phyloP scores from a whole-genome alignment of 2,888 invertebrate genomes.

The Ecliptopera silaceata region DNA sequence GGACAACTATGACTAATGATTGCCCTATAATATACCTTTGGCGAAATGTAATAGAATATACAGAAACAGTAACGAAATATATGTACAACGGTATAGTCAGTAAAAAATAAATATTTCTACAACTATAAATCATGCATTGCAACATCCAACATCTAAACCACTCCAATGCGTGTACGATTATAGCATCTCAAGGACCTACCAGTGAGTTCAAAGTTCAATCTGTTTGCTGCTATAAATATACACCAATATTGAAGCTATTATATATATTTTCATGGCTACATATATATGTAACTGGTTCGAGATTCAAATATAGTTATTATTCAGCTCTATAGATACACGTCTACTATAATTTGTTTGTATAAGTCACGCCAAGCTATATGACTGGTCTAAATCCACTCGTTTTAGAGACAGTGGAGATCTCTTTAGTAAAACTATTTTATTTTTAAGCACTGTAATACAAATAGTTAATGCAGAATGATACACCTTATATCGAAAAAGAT shows the following conservation, averaged over 20 bases:
- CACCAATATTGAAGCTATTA: neutral
- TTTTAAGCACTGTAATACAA: too few species aligned
- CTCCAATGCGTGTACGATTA: constrained; percentile 3
- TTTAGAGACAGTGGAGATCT: too few species aligned
- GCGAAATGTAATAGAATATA: too few species aligned
- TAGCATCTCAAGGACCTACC: neutral
- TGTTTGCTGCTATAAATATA: neutral
- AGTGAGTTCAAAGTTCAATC: neutral
- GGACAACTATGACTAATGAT: too few species aligned
- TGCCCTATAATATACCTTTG: too few species aligned
- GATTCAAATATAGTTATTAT: neutral
- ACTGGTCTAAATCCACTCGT: neutral
- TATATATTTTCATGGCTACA: neutral
- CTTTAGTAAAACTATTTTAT: too few species aligned
- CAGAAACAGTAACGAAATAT: too few species aligned
- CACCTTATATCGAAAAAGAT: too few species aligned
- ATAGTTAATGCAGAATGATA: too few species aligned
- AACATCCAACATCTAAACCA: constrained; percentile 1
- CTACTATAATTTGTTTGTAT: neutral
- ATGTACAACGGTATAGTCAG: too few species aligned
- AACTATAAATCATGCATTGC: constrained; percentile 6
- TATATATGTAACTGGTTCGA: neutral
- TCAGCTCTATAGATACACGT: neutral
- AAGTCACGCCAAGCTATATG: neutral
- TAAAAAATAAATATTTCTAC: neutral